phyloP scores from a whole-genome alignment of 2,797 vertebrate genomes.

The Oreortyx pictus region DNA sequence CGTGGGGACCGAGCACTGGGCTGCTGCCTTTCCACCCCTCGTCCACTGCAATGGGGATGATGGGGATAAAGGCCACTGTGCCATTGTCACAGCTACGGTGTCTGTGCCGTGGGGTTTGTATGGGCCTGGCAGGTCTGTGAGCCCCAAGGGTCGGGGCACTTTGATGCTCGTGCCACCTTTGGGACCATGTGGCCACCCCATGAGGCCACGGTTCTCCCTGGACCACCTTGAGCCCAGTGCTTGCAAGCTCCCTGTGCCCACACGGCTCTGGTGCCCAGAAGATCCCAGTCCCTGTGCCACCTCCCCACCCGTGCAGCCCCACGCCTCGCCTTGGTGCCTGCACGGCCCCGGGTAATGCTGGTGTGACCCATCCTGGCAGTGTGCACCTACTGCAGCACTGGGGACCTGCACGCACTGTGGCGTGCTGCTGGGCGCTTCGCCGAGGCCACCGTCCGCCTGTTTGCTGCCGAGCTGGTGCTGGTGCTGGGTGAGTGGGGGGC shows the following conservation, averaged over 20 bases:
- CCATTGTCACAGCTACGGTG: not conserved
- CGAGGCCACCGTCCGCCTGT: conserved; percentile 85
- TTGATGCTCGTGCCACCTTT: not conserved
- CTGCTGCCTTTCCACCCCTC: not conserved
- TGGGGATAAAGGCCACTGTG: accelerated
- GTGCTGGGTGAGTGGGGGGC: conserved; percentile 85
- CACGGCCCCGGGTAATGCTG: accelerated
- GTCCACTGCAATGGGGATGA: accelerated
- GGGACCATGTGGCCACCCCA: not conserved
- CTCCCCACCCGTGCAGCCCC: not conserved
- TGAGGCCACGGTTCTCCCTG: not conserved
- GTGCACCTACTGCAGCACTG: conserved; percentile 87
- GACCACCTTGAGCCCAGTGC: too few relatives aligned
- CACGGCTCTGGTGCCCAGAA: too few relatives aligned
- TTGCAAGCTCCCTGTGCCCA: not conserved
- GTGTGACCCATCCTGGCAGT: conserved; percentile 74
- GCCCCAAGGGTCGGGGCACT: accelerated
- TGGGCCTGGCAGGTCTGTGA: not conserved
- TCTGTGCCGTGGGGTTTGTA: accelerated
- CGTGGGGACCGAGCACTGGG: not conserved
- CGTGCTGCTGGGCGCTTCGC: conserved; percentile 77
- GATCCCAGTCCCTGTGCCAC: too few relatives aligned
- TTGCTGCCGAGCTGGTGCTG: conserved; percentile 88
- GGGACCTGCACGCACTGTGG: conserved; percentile 89
- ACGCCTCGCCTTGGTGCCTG: accelerated